Conservation (phyloP, 1,140 invertebrate genomes). For the Papilio xuthus region DNA sequence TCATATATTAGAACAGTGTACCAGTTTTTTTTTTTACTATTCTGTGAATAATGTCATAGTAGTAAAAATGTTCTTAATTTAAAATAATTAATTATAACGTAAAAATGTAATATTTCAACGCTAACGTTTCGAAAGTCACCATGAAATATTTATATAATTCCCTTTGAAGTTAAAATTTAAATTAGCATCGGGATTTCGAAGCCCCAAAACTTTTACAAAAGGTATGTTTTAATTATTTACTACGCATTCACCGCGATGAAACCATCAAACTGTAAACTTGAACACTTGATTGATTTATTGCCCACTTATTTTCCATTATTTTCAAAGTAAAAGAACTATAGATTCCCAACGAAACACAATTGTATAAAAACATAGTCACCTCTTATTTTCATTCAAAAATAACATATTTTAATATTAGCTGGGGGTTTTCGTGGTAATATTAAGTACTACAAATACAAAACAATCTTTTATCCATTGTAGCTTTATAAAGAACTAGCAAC, state of each 20-base stretch:
- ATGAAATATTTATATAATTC: background rate
- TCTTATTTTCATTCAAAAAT: no score
- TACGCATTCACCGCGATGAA: background rate
- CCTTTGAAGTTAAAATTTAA: conserved; percentile 10
- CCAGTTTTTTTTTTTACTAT: background rate
- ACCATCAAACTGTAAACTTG: background rate
- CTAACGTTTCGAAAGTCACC: background rate
- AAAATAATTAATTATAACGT: background rate
- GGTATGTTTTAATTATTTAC: background rate
- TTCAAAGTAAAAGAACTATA: no score
- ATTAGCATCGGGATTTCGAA: background rate
- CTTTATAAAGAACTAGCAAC: no score
- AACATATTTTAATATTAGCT: no score
- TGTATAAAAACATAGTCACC: no score
- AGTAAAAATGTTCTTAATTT: background rate
- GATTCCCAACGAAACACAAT: no score
- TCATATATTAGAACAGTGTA: background rate
- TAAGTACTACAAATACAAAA: no score
- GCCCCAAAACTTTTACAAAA: background rate
- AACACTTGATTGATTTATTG: no score
- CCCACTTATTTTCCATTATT: no score
- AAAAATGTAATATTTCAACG: background rate
- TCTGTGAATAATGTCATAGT: background rate
- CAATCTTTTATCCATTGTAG: no score
- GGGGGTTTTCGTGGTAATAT: no score